These are phyloP conservation scores for Mesorhabditis belari DNA, from an alignment of 2,888 invertebrate genomes.

Conservation along the genomic window DNA sequence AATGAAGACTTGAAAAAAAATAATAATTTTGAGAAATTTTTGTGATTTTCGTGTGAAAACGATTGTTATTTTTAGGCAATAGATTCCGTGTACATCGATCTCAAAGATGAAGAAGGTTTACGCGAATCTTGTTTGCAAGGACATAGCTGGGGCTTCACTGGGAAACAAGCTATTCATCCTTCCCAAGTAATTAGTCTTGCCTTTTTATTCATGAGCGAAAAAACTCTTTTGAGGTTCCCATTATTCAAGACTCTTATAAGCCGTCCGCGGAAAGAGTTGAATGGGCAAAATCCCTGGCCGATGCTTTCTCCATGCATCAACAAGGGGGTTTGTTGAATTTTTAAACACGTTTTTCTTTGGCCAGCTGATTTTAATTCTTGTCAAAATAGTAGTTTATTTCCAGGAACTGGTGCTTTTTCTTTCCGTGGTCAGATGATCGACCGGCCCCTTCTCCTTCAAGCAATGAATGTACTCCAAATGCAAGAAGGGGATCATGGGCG, in stretches of 20 bases:
- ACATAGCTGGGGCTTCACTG: conserved; percentile 64
- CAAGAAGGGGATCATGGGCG: conserved; percentile 22
- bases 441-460: conserved; percentile 64
- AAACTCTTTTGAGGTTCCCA: background rate
- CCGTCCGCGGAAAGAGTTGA: conserved; percentile 57
- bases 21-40: background rate
- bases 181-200: conserved; percentile 18
- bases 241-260: background rate
- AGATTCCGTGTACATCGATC: conserved; percentile 63
- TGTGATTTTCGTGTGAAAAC: background rate
- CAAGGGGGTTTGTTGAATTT: conserved; percentile 44
- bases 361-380: no score
- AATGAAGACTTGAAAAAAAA: background rate
- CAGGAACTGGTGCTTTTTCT: conserved; percentile 56
- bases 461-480: conserved; percentile 40
- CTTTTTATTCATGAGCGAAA: background rate
- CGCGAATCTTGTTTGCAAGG: conserved; percentile 11
- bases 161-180: conserved; percentile 64
- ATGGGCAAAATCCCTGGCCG: conserved; percentile 65
- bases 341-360: no score
- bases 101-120: conserved; percentile 62
- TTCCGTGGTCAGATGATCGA: conserved; percentile 68
- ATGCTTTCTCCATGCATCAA: conserved; percentile 56
- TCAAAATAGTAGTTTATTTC: no score
- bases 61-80: background rate